Evolutionary conservation across 2,797 vertebrate genomes (phyloP).

Genomic region (Pteronotus mesoamericanus): DNA sequence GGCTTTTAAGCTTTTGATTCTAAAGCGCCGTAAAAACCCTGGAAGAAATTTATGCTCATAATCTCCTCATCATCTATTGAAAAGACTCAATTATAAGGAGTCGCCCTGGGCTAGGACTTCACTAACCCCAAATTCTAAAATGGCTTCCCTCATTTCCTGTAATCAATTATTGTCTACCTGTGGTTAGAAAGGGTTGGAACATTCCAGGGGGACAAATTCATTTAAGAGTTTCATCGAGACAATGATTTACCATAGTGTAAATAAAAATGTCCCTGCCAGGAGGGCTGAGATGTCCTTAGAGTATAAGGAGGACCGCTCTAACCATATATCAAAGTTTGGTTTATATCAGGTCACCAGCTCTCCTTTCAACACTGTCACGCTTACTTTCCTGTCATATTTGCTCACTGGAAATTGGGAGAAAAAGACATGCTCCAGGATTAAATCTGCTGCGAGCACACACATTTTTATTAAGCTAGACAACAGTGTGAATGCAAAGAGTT

Average conservation of each 20-base stretch:
- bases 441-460: conserved; percentile 35
- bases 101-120: background rate
- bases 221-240: conserved; percentile 21
- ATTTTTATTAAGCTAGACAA: conserved; percentile 66
- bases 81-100: background rate
- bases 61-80: background rate
- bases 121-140: background rate
- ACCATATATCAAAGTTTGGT: background rate
- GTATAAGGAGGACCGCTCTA: background rate
- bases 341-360: conserved; percentile 37
- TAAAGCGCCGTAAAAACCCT: background rate
- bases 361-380: background rate
- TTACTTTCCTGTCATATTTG: conserved; percentile 53
- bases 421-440: conserved; percentile 42
- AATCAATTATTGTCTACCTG: background rate
- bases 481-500: conserved; percentile 20
- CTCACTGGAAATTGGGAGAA: conserved; percentile 32
- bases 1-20: conserved; percentile 33
- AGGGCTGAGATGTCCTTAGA: background rate
- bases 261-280: background rate
- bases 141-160: background rate
- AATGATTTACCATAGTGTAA: conserved; percentile 24
- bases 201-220: conserved; percentile 3
- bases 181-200: background rate
- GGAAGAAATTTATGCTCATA: background rate